Evolutionary conservation across 2,888 invertebrate genomes (phyloP), one percentile per base, ranked within the genome.

Genomic region (Patella caerulea): DNA sequence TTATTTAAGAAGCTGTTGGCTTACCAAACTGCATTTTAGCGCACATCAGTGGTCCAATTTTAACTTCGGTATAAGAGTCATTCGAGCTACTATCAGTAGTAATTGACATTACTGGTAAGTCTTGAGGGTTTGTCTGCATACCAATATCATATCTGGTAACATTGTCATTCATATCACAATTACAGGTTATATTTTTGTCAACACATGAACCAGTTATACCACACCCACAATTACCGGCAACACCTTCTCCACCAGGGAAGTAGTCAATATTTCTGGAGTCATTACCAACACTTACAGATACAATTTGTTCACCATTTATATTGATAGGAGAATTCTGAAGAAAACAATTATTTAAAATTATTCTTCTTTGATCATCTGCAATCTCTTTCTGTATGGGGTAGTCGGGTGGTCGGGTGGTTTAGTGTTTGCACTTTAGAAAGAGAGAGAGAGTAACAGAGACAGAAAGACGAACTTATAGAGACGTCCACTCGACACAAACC

Each of bases 121-220:
- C 83, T 0, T 75, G 75, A 72, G 85, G 87, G 79, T 86, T 78
- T 24, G 79, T 83, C 11, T 89, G 81, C 9, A 82, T 52, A 9
- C 89, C 90, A 73, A 87, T 82, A 75, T 90, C 90, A 52, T 78
- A 84, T 24, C 86, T 78, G 2, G 78, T 77, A 54, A 76, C 71
- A 2, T 83, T 86, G 74, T 88, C 88, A n/a, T 72, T 76, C 3
- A 84, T 80, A 76, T 89, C 87, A 80, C 90, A 90, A 78, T 88
- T 89, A 79, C 90, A 90, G 7, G 77, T 81, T 34, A 81, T 80
- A 5, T 74, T 70, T 4, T 76, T 69, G 11, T 78, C 70, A 2
- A 73, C 83, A 80, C 90, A 90, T 0, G 83, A 81, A 19, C 78
- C 74, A 4, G 85, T 83, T 15, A 87, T 56, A 7, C 86, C 88